These are phyloP conservation scores for Phortica okadai DNA, from an alignment of 2,888 invertebrate species.

Conservation along the genomic window DNA sequence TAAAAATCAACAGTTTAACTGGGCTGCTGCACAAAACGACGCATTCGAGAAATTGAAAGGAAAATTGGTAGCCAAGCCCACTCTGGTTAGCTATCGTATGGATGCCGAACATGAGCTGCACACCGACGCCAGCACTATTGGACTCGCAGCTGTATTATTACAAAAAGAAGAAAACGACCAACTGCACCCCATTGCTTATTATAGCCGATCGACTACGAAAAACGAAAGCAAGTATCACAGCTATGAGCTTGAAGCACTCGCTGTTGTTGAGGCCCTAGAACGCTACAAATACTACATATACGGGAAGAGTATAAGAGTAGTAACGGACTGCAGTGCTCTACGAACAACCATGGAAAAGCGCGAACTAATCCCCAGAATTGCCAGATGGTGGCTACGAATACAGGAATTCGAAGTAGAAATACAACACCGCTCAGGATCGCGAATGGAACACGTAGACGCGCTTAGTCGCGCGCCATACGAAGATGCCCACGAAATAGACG, in stretches of 20 bases:
- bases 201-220: constrained; percentile 44
- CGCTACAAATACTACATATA: not conserved
- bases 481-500: not conserved
- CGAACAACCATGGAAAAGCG: constrained; percentile 5
- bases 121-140: too few relatives aligned
- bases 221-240: constrained; percentile 44
- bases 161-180: constrained; percentile 16
- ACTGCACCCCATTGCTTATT: constrained; percentile 33
- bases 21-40: constrained; percentile 2
- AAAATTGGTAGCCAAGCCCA: constrained; percentile 10
- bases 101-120: constrained; percentile 4
- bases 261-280: constrained; percentile 40
- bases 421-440: not conserved
- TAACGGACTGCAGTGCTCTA: constrained; percentile 1
- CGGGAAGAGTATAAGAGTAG: not conserved
- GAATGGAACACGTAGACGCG: not conserved
- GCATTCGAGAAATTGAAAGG: not conserved
- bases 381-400: not conserved
- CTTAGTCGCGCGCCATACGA: not conserved
- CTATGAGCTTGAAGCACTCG: constrained; percentile 47
- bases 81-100: constrained; percentile 20
- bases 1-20: constrained; percentile 23
- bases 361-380: not conserved
- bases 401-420: not conserved
- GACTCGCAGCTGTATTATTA: not conserved